Evolutionary conservation across 2,888 invertebrate genomes (phyloP).

Genomic region (Hesperia comma): DNA sequence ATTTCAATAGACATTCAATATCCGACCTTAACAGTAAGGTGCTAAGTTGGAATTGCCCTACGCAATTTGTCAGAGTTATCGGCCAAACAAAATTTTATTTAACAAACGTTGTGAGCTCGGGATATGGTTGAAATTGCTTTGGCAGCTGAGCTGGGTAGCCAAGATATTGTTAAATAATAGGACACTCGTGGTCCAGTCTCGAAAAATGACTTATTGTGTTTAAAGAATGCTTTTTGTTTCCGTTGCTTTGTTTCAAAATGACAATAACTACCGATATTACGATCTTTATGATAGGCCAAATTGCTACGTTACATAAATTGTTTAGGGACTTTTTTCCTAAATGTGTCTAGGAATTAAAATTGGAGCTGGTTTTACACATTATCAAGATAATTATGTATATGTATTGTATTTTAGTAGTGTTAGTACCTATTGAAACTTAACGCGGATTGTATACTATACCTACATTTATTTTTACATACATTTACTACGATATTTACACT

Average conservation of each 20-base stretch:
- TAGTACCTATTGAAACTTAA: too few species aligned
- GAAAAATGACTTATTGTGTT: conserved; percentile 38
- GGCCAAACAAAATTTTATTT: conserved; percentile 6
- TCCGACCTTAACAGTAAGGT: conserved; percentile 6
- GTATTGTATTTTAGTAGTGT: too few species aligned
- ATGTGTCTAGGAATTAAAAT: too few species aligned
- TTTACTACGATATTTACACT: too few species aligned
- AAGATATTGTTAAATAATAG: conserved; percentile 36
- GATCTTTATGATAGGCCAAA: conserved; percentile 19
- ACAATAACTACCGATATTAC: conserved; percentile 21
- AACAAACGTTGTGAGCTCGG: background rate
- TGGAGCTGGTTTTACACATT: too few species aligned
- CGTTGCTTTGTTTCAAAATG: conserved; percentile 33
- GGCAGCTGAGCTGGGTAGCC: conserved; percentile 2
- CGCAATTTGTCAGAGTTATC: conserved; percentile 7
- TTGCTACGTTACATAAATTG: background rate
- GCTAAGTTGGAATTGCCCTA: background rate
- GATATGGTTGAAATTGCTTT: conserved; percentile 7
- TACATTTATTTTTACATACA: too few species aligned
- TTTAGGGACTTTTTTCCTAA: too few species aligned
- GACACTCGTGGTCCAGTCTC: conserved; percentile 35
- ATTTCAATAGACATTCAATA: conserved; percentile 10
- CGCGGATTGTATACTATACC: too few species aligned
- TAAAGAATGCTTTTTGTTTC: conserved; percentile 37
- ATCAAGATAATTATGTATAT: too few species aligned